A percentile compares a stretch with the other conserved stretches of the same genome.
phyloP scores from a whole-genome alignment of 1,140 invertebrate species.

The Drosophila pseudoobscura region DNA sequence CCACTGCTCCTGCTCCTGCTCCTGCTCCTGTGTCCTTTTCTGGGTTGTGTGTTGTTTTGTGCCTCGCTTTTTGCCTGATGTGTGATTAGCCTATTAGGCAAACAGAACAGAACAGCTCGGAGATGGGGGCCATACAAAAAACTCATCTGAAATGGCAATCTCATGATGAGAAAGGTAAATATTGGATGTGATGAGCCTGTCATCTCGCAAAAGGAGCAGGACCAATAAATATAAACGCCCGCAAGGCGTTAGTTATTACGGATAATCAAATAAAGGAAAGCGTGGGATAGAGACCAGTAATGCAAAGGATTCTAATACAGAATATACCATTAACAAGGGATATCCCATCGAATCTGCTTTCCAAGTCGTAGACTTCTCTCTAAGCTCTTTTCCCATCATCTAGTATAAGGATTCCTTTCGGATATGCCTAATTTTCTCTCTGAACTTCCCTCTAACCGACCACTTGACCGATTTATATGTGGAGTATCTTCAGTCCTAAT shows the following conservation, averaged over 20 bases:
- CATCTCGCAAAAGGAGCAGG: conserved; percentile 34
- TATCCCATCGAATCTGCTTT: too few relatives aligned
- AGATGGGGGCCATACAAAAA: conserved; percentile 9
- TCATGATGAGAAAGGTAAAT: conserved; percentile 79
- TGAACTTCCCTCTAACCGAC: too few relatives aligned
- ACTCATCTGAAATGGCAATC: conserved; percentile 36
- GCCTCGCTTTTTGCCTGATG: conserved; percentile 70
- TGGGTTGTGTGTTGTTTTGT: conserved; percentile 56
- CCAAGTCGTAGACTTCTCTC: too few relatives aligned
- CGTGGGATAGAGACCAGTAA: conserved; percentile 53
- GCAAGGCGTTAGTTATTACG: conserved; percentile 61
- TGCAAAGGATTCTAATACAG: too few relatives aligned
- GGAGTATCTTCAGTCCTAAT: conserved; percentile 1
- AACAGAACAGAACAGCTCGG: conserved; percentile 45
- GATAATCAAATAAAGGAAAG: conserved; percentile 37
- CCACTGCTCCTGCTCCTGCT: too few relatives aligned
- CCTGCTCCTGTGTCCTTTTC: too few relatives aligned
- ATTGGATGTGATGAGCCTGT: conserved; percentile 62
- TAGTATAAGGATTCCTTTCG: too few relatives aligned
- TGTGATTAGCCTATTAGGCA: conserved; percentile 80
- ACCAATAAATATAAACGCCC: conserved; percentile 63
- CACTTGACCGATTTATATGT: conserved; percentile 10
- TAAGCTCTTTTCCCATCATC: too few relatives aligned
- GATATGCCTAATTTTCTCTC: too few relatives aligned
- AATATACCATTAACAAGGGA: too few relatives aligned